These are phyloP conservation scores for Rhabdornis inornatus DNA, from an alignment of 2,113 vertebrate species.

Conservation along the genomic window DNA sequence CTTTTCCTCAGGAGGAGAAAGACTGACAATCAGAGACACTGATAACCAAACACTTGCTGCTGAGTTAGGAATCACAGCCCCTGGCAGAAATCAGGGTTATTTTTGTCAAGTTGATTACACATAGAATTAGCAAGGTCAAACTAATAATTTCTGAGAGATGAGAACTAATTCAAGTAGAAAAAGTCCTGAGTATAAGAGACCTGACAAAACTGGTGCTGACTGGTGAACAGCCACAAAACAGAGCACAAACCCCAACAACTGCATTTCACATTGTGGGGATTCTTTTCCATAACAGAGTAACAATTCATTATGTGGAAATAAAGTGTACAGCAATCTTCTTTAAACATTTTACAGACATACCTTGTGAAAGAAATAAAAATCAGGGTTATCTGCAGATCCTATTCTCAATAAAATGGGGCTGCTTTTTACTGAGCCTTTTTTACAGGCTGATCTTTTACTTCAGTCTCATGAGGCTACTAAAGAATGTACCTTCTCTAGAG, in stretches of 20 bases:
- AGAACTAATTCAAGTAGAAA: background rate
- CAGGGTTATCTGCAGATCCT: background rate
- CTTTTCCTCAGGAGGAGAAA: background rate
- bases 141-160: background rate
- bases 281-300: background rate
- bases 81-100: background rate
- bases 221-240: background rate
- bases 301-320: background rate
- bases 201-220: background rate
- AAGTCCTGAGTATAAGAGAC: background rate
- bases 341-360: background rate
- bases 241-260: background rate
- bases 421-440: background rate
- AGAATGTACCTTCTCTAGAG: background rate
- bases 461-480: background rate
- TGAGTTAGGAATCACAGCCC: background rate
- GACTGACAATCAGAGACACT: background rate
- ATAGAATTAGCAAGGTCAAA: background rate
- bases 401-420: background rate
- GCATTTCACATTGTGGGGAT: background rate
- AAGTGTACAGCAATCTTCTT: background rate
- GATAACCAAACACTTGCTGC: background rate
- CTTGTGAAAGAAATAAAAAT: no score
- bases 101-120: background rate
- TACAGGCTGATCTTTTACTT: background rate